These are phyloP conservation scores for Drosophila asahinai DNA, from an alignment of 1,140 invertebrate genomes.

Conservation along the genomic window DNA sequence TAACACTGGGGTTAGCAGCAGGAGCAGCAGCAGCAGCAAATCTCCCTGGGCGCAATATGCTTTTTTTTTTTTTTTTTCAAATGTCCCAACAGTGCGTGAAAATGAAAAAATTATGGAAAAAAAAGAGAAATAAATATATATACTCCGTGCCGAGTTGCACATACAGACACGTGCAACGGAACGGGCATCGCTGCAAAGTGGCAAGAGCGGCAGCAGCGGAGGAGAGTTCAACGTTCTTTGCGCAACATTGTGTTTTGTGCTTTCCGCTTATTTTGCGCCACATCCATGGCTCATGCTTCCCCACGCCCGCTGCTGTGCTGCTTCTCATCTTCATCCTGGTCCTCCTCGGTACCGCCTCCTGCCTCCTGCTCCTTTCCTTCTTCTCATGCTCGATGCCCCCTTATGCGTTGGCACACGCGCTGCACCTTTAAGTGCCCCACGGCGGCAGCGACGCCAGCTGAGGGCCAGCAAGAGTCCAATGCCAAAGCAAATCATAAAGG, in stretches of 20 bases:
- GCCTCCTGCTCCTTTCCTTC: background rate
- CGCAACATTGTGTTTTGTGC: constrained; percentile 83
- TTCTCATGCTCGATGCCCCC: constrained; percentile 14
- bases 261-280: constrained; percentile 77
- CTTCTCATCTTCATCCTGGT: constrained; percentile 25
- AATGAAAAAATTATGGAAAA: constrained; percentile 82
- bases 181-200: constrained; percentile 24
- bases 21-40: constrained; percentile 51
- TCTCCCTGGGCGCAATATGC: constrained; percentile 41
- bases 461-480: constrained; percentile 40
- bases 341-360: constrained; percentile 24
- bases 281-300: constrained; percentile 32
- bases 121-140: constrained; percentile 38
- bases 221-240: constrained; percentile 81
- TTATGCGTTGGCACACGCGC: constrained; percentile 79
- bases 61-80: constrained; percentile 62
- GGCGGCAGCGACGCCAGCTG: constrained; percentile 31
- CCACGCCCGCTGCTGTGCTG: background rate
- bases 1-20: constrained; percentile 38
- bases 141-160: background rate
- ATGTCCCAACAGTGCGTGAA: constrained; percentile 81
- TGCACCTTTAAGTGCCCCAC: constrained; percentile 78
- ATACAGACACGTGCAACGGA: constrained; percentile 22
- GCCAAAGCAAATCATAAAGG: constrained; percentile 36
- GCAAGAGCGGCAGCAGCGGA: constrained; percentile 37